These are phyloP conservation scores for Globodera rostochiensis DNA, from an alignment of 1,140 invertebrate species.

Conservation along the genomic window DNA sequence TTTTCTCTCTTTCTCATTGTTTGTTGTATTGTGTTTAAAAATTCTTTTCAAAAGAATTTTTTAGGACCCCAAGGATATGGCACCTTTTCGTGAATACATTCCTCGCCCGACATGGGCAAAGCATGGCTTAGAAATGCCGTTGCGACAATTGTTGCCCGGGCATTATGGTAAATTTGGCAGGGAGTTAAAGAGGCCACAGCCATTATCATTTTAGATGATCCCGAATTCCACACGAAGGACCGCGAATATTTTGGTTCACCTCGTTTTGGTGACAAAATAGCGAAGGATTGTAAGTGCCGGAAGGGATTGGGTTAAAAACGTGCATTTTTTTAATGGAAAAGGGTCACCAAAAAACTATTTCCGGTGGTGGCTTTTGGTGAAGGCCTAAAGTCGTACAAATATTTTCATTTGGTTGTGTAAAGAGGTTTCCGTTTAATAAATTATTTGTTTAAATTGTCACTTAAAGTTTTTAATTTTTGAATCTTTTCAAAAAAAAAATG, in stretches of 20 bases:
- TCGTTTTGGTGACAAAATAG: slow-evolving; percentile 23
- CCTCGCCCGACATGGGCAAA: background rate
- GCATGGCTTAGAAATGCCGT: slow-evolving; percentile 6
- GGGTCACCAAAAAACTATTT: no score
- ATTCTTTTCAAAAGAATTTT: background rate
- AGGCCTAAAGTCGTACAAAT: no score
- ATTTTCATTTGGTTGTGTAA: no score
- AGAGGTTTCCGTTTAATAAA: no score
- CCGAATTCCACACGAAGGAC: slow-evolving; percentile 9
- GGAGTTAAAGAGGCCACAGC: background rate
- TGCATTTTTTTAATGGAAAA: no score
- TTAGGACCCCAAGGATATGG: background rate
- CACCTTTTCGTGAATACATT: background rate
- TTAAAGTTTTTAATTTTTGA: background rate
- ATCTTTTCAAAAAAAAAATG: no score
- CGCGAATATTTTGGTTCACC: slow-evolving; percentile 1
- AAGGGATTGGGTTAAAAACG: background rate
- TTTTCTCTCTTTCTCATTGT: no score
- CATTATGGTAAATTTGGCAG: slow-evolving; percentile 12
- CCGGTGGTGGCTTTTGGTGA: no score
- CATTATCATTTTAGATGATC: slow-evolving; percentile 22
- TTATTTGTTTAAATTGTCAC: background rate
- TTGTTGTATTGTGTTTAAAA: no score
- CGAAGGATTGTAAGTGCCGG: background rate
- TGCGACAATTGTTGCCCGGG: background rate